Evolutionary conservation across 2,113 vertebrate genomes (phyloP).

Genomic region (Rhea pennata): DNA sequence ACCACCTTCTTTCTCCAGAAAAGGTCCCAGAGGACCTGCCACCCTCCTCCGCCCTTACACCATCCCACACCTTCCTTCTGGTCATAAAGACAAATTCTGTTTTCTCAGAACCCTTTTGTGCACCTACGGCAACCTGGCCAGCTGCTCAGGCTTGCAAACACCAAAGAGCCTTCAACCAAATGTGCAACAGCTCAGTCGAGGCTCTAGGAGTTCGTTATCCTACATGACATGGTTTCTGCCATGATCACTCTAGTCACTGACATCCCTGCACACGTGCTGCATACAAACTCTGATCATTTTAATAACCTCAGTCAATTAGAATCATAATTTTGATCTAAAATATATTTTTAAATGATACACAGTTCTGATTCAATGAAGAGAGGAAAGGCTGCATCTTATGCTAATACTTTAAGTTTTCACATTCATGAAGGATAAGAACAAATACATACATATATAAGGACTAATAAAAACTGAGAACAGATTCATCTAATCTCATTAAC

Average conservation of each 20-base stretch:
- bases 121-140: not conserved
- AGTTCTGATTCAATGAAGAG: not conserved
- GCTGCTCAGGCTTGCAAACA: not conserved
- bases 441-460: too few species aligned
- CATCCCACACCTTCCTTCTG: not conserved
- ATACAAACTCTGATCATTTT: not conserved
- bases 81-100: not conserved
- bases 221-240: not conserved
- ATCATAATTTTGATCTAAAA: not conserved
- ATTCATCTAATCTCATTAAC: not conserved
- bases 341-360: not conserved
- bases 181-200: not conserved
- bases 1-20: not conserved
- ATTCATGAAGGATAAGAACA: not conserved
- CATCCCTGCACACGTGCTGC: not conserved
- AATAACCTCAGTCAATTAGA: not conserved
- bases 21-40: not conserved
- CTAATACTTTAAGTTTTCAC: not conserved
- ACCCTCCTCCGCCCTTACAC: not conserved
- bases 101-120: not conserved
- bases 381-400: not conserved
- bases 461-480: not conserved
- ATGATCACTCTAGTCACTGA: not conserved
- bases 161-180: not conserved
- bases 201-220: not conserved